A percentile compares a stretch with the other conserved stretches of the same genome.
Conservation (phyloP, 2,797 vertebrate species). For the Anabas testudineus region DNA sequence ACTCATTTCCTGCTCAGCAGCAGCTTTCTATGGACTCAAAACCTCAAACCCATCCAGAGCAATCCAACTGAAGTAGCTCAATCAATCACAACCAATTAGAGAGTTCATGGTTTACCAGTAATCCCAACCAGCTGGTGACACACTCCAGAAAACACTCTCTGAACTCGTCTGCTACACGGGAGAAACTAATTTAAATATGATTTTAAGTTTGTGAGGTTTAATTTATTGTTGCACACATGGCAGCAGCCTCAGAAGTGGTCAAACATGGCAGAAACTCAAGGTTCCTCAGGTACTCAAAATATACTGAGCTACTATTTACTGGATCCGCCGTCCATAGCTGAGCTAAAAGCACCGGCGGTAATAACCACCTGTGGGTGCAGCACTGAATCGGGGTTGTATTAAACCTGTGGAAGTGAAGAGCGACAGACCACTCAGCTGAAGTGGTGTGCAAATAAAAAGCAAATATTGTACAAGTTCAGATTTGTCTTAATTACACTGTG, state of each 20-base stretch:
- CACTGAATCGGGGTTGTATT: slow-evolving; percentile 22
- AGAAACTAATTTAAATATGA: slow-evolving; percentile 10
- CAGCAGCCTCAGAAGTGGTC: slow-evolving; percentile 28
- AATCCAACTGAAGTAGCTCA: slow-evolving; percentile 54
- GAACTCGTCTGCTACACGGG: slow-evolving; percentile 29
- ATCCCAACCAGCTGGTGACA: slow-evolving; percentile 69
- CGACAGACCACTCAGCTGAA: slow-evolving; percentile 29
- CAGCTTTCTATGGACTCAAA: slow-evolving; percentile 41
- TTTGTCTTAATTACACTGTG: slow-evolving; percentile 32
- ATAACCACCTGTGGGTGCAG: slow-evolving; percentile 38
- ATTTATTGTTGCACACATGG: slow-evolving; percentile 24
- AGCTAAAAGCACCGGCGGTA: slow-evolving; percentile 1
- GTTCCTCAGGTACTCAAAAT: slow-evolving; percentile 43
- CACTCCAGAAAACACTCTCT: slow-evolving; percentile 47
- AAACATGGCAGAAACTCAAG: slow-evolving; percentile 31
- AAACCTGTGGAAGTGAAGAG: slow-evolving; percentile 32
- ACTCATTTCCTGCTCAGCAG: slow-evolving; percentile 55
- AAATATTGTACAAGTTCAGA: slow-evolving; percentile 38
- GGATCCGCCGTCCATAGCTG: background rate
- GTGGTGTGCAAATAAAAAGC: slow-evolving; percentile 29
- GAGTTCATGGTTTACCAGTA: slow-evolving; percentile 56
- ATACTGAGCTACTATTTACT: slow-evolving; percentile 18
- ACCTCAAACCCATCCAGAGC: slow-evolving; percentile 55
- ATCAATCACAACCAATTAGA: slow-evolving; percentile 79
- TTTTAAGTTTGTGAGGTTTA: slow-evolving; percentile 14